Conservation (phyloP, 1,140 invertebrate genomes). For the Myzus persicae region DNA sequence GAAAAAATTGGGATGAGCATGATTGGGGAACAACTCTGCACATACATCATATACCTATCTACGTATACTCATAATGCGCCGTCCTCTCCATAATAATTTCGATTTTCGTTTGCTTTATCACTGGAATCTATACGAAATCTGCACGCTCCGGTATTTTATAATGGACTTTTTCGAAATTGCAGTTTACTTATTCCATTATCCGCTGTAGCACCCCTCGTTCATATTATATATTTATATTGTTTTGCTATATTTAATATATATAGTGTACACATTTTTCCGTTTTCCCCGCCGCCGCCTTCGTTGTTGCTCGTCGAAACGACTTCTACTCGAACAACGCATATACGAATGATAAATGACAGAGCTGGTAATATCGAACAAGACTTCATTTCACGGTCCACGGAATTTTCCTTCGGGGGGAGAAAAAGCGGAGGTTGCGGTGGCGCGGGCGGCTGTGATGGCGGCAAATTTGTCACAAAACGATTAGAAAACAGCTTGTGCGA, state of each 20-base stretch:
- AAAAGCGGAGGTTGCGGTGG: not conserved
- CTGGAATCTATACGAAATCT: conserved; percentile 32
- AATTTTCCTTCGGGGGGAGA: not conserved
- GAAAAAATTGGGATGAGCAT: not conserved
- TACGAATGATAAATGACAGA: conserved; percentile 53
- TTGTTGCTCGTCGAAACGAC: not conserved
- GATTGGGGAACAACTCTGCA: not conserved
- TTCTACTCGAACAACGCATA: not conserved
- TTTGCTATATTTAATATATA: conserved; percentile 31
- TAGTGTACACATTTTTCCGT: conserved; percentile 38
- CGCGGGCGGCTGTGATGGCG: not conserved
- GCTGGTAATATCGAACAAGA: conserved; percentile 48
- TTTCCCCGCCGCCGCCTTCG: not conserved
- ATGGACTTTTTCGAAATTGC: conserved; percentile 36
- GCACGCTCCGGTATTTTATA: conserved; percentile 40
- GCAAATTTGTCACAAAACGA: conserved; percentile 53
- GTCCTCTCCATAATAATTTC: conserved; percentile 1
- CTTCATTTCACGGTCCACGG: conserved; percentile 56
- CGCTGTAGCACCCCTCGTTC: conserved; percentile 10
- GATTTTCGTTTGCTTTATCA: conserved; percentile 18
- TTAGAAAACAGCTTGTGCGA: conserved; percentile 38
- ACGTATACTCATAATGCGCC: not conserved
- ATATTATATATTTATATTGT: conserved; percentile 46
- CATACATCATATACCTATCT: too few species aligned
- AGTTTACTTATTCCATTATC: conserved; percentile 57